These are phyloP conservation scores for Podarcis cretensis DNA, from an alignment of 2,113 vertebrate genomes.

Conservation along the genomic window DNA sequence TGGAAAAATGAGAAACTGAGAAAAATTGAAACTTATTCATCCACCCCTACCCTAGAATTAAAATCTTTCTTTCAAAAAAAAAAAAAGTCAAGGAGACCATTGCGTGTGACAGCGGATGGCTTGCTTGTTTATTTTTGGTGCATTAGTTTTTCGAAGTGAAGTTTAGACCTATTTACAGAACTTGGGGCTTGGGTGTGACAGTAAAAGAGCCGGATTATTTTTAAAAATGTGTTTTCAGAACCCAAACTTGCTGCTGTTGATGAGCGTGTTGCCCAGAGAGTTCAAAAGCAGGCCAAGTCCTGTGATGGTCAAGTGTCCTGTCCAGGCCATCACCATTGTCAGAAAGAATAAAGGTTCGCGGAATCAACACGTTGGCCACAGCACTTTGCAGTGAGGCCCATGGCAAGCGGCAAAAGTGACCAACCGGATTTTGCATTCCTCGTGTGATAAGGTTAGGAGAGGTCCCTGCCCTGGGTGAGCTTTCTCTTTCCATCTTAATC, in stretches of 20 bases:
- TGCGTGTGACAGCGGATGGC: background rate
- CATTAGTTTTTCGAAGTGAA: background rate
- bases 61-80: background rate
- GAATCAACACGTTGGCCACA: background rate
- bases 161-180: background rate
- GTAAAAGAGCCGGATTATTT: background rate
- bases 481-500: background rate
- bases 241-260: background rate
- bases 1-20: no score
- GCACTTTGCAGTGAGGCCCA: background rate
- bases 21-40: no score
- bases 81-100: background rate
- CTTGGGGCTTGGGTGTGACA: background rate
- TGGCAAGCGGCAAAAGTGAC: constrained; percentile 10
- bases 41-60: no score
- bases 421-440: background rate
- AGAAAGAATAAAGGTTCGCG: background rate
- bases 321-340: background rate
- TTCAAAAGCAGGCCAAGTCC: no score
- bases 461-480: background rate
- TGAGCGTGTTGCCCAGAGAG: background rate
- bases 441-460: background rate
- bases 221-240: no score
- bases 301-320: background rate
- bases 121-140: background rate